phyloP scores from a whole-genome alignment of 2,797 vertebrate species.

The Meda fulgida region DNA sequence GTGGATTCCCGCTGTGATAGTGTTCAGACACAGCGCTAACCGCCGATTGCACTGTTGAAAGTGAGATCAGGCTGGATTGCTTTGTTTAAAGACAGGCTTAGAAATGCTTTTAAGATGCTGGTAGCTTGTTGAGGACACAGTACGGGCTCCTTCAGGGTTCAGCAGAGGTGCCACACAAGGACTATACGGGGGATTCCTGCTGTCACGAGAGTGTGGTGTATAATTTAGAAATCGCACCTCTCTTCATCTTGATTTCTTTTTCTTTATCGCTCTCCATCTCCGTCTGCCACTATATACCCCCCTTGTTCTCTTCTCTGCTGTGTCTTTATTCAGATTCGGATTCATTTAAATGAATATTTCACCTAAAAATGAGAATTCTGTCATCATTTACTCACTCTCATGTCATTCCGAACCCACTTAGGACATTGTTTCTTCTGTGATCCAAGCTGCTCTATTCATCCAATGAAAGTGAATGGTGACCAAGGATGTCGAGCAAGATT shows the following conservation, averaged over 20 bases:
- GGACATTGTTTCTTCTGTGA: background rate
- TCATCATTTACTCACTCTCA: constrained; percentile 17
- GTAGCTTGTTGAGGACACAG: constrained; percentile 14
- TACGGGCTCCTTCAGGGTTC: constrained; percentile 12
- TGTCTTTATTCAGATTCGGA: constrained; percentile 11
- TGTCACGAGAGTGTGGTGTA: constrained; percentile 8
- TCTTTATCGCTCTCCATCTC: background rate
- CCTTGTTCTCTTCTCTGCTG: background rate
- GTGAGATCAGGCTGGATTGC: constrained; percentile 23
- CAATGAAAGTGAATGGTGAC: background rate
- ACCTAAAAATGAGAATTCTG: constrained; percentile 1
- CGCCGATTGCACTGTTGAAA: constrained; percentile 1
- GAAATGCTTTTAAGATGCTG: constrained; percentile 16
- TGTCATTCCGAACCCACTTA: background rate
- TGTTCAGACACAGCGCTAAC: constrained; percentile 11
- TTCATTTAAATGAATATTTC: constrained; percentile 5
- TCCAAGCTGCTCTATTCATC: background rate
- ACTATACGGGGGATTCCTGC: background rate
- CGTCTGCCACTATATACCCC: background rate
- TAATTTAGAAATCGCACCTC: constrained; percentile 41
- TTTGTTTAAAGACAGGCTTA: constrained; percentile 31
- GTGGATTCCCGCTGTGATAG: constrained; percentile 1
- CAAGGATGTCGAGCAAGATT: background rate
- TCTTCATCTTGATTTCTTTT: constrained; percentile 20
- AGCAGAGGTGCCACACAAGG: background rate